Evolutionary conservation across 2,797 vertebrate genomes (phyloP).

Genomic region (Ibycter americanus): DNA sequence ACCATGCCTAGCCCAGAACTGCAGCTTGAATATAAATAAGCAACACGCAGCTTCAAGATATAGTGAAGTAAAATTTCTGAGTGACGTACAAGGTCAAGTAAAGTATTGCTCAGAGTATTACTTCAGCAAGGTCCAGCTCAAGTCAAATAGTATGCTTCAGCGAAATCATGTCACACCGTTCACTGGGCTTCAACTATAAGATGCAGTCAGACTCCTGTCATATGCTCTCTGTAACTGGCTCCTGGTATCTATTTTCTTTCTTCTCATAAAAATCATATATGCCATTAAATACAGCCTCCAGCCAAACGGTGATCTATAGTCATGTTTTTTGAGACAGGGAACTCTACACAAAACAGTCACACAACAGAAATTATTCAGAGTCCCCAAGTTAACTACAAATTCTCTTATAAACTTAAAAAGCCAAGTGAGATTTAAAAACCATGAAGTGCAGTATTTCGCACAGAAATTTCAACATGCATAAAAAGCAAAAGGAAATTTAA

Average conservation of each 20-base stretch:
- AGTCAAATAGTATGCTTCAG: background rate
- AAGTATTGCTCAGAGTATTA: background rate
- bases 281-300: background rate
- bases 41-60: background rate
- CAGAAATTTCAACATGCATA: accelerated
- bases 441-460: background rate
- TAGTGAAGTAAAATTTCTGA: background rate
- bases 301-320: background rate
- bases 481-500: background rate
- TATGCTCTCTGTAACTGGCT: background rate
- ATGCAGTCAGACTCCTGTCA: background rate
- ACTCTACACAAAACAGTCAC: background rate
- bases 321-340: accelerated
- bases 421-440: background rate
- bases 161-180: background rate
- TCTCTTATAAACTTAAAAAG: background rate
- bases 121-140: background rate
- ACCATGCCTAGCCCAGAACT: background rate
- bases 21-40: background rate
- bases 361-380: background rate
- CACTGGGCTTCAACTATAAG: background rate
- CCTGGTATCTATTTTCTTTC: background rate
- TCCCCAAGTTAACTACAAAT: background rate
- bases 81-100: background rate
- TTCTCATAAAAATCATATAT: background rate